Evolutionary conservation across 23 tunicate species (phyloP).

Genomic region (Trididemnum miniatum): DNA sequence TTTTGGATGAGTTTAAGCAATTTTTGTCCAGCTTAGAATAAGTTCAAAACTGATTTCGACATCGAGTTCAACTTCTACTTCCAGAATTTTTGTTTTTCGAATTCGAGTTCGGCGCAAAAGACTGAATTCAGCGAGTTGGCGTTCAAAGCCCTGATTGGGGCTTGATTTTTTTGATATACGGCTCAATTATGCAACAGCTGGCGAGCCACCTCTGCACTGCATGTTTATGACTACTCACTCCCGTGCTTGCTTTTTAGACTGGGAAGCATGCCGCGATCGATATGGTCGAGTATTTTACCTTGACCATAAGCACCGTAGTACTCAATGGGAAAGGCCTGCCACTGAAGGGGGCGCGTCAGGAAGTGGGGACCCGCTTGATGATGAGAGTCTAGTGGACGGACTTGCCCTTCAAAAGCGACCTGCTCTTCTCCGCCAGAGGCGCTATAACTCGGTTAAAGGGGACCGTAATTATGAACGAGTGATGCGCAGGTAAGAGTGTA

Average conservation of each 20-base stretch:
- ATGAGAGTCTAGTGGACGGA: not conserved
- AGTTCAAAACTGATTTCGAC: too few species aligned
- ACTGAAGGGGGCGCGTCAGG: not conserved
- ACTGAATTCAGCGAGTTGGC: too few species aligned
- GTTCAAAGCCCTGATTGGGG: too few species aligned
- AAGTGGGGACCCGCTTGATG: not conserved
- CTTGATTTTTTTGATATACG: too few species aligned
- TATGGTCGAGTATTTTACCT: conserved; percentile 76
- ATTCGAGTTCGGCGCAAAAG: too few species aligned
- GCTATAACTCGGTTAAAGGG: conserved; percentile 69
- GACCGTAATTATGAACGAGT: conserved; percentile 81
- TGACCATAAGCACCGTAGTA: conserved; percentile 67
- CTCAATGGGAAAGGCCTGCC: conserved; percentile 85
- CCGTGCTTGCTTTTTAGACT: conserved; percentile 60
- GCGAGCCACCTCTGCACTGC: too few species aligned
- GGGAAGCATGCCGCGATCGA: conserved; percentile 92
- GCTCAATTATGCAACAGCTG: too few species aligned
- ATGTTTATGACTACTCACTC: too few species aligned
- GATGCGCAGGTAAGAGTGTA: conserved; percentile 88
- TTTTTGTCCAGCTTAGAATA: too few species aligned
- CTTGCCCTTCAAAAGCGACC: not conserved
- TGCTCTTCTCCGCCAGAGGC: conserved; percentile 19
- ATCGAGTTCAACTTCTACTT: too few species aligned
- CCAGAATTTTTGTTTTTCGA: too few species aligned
- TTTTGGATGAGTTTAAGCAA: too few species aligned